Percentiles rank a stretch among this genome's conserved stretches.
phyloP scores from a whole-genome alignment of 1,140 invertebrate species.

The Aphelinus certus region DNA sequence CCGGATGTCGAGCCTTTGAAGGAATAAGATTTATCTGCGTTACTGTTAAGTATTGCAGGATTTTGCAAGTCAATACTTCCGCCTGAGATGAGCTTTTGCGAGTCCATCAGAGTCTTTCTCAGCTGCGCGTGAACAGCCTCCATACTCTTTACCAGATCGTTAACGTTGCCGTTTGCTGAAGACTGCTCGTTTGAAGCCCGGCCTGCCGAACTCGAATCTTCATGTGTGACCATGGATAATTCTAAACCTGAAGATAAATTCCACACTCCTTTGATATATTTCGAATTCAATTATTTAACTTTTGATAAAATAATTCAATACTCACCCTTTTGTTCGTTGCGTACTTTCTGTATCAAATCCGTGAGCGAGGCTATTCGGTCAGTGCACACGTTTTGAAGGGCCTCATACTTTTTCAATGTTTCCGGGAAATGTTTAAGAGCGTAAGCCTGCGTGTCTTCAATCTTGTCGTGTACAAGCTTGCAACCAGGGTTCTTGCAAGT shows the following conservation, averaged over 20 bases:
- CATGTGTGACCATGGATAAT: constrained; percentile 14
- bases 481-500: constrained; percentile 55
- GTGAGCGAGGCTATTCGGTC: constrained; percentile 58
- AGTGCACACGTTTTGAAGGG: constrained; percentile 54
- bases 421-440: constrained; percentile 50
- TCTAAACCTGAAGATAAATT: constrained; percentile 35
- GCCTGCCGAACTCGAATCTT: constrained; percentile 2
- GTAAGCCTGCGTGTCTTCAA: constrained; percentile 43
- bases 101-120: constrained; percentile 52
- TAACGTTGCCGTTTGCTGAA: constrained; percentile 35
- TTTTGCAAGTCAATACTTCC: constrained; percentile 18
- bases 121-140: constrained; percentile 54
- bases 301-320: constrained; percentile 28
- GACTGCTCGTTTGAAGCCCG: not conserved
- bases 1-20: constrained; percentile 15
- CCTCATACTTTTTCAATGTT: constrained; percentile 53
- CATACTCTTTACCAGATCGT: constrained; percentile 53
- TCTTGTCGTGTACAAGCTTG: constrained; percentile 47
- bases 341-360: constrained; percentile 55
- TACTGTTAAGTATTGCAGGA: not conserved
- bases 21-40: constrained; percentile 15
- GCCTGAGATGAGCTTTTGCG: constrained; percentile 51
- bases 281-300: not conserved
- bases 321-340: constrained; percentile 55
- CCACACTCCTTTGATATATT: too few species aligned